Conservation (phyloP, 1,140 invertebrate genomes). For the Ceratitis capitata region DNA sequence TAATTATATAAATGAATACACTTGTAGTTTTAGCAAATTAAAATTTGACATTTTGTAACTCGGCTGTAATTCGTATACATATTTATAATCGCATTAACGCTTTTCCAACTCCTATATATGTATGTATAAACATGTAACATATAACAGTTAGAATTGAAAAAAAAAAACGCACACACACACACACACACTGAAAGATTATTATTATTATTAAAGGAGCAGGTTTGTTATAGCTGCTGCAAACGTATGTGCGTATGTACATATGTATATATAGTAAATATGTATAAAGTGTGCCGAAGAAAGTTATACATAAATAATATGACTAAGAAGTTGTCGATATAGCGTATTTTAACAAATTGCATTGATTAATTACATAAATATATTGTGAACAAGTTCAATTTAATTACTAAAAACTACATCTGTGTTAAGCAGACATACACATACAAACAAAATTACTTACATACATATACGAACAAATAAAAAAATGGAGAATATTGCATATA, state of each 20-base stretch:
- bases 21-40: conserved; percentile 52
- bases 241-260: no score
- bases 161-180: no score
- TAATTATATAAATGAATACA: not conserved
- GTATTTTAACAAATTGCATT: conserved; percentile 41
- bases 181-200: not conserved
- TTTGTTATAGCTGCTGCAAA: not conserved
- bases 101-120: conserved; percentile 44
- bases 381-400: not conserved
- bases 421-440: not conserved
- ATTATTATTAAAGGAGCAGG: no score
- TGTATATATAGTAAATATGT: not conserved
- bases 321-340: conserved; percentile 41
- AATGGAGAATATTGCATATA: no score
- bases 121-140: conserved; percentile 25
- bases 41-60: conserved; percentile 61
- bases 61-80: conserved; percentile 53
- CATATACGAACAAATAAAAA: not conserved
- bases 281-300: not conserved
- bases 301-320: conserved; percentile 41
- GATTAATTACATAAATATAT: not conserved
- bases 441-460: not conserved
- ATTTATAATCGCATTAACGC: conserved; percentile 39
- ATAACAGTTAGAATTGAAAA: no score
- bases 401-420: not conserved